Conservation (phyloP, 2,797 vertebrate species). For the Myotis myotis region DNA sequence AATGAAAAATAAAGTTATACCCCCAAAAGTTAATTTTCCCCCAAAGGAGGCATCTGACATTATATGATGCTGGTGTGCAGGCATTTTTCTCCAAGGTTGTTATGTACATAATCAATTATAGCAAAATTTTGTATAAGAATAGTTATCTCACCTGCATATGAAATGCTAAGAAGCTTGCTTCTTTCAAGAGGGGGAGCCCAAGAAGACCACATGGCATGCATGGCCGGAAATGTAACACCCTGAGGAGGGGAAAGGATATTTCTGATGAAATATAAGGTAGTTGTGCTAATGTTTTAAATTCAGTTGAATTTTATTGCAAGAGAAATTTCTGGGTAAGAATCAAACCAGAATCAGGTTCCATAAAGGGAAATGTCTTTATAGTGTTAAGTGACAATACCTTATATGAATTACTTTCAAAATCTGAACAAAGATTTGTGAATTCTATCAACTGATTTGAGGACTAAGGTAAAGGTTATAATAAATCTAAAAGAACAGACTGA, state of each 20-base stretch:
- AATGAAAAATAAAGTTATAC: neutral
- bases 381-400: neutral
- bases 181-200: conserved; percentile 98
- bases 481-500: neutral
- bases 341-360: neutral
- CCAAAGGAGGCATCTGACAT: neutral
- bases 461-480: neutral
- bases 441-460: neutral
- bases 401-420: conserved; percentile 20
- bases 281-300: conserved; percentile 10
- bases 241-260: conserved; percentile 78
- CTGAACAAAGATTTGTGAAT: neutral
- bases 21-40: neutral
- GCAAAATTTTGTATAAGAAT: neutral
- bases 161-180: conserved; percentile 95
- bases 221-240: conserved; percentile 97
- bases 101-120: neutral
- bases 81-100: neutral
- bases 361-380: neutral
- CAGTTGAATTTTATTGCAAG: conserved; percentile 7
- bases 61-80: neutral
- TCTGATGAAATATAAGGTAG: conserved; percentile 53
- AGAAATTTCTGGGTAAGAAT: conserved; percentile 15
- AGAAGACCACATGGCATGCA: conserved; percentile 97
- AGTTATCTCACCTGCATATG: conserved; percentile 91